A percentile compares a stretch with the other conserved stretches of the same genome.
Evolutionary conservation across 2,888 invertebrate genomes (phyloP).

Genomic region (Neoaliturus tenellus): DNA sequence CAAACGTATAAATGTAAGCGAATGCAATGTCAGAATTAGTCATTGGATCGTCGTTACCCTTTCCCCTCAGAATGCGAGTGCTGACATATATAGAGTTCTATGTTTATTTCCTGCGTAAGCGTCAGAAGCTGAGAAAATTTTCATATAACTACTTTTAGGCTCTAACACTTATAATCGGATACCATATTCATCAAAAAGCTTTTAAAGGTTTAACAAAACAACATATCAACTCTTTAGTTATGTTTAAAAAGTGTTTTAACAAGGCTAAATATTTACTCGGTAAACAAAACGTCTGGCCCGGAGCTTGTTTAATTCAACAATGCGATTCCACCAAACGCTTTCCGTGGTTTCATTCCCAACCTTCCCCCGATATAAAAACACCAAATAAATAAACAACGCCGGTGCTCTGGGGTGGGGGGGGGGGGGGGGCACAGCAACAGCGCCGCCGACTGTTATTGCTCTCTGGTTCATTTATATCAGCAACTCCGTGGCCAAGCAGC

Average conservation of each 20-base stretch:
- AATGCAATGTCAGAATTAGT: too few species aligned
- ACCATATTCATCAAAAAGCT: too few species aligned
- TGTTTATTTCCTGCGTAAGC: too few species aligned
- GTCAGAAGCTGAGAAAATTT: too few species aligned
- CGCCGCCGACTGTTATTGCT: background rate
- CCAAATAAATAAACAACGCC: slow-evolving; percentile 27
- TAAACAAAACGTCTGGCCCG: background rate
- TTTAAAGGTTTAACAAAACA: too few species aligned
- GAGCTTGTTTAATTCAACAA: slow-evolving; percentile 9
- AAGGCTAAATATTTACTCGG: slow-evolving; percentile 4
- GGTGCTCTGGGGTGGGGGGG: background rate
- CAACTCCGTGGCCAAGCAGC: background rate
- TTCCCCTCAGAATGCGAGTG: too few species aligned
- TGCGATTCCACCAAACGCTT: slow-evolving; percentile 25
- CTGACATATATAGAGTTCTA: too few species aligned
- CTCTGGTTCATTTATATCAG: background rate
- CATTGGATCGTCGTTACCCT: too few species aligned
- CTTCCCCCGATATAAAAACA: slow-evolving; percentile 28
- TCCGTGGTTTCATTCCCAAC: background rate
- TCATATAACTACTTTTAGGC: too few species aligned
- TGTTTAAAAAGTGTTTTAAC: background rate
- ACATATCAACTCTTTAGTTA: too few species aligned
- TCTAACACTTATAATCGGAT: too few species aligned
- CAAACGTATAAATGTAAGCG: too few species aligned
- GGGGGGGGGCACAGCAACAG: background rate